Conservation (phyloP, 2,113 vertebrate genomes). For the Sakesphorus luctuosus region DNA sequence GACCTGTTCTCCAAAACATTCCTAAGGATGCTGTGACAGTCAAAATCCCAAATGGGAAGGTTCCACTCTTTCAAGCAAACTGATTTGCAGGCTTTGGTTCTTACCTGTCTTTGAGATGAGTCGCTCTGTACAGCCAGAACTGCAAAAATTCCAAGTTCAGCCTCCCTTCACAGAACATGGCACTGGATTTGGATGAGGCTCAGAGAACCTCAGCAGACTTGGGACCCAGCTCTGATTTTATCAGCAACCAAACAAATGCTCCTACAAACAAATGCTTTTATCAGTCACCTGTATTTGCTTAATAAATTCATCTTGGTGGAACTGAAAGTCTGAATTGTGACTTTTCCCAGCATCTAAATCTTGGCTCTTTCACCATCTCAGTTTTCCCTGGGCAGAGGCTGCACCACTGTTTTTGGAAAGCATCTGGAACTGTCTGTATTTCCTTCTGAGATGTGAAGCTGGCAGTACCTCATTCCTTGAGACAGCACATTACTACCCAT, state of each 20-base stretch:
- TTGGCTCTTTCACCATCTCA: background rate
- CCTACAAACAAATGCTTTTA: background rate
- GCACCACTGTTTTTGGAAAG: background rate
- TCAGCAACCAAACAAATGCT: background rate
- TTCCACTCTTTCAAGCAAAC: background rate
- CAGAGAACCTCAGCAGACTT: background rate
- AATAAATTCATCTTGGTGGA: background rate
- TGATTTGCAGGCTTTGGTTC: background rate
- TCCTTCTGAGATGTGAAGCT: background rate
- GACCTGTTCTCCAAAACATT: background rate
- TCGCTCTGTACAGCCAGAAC: fast-evolving
- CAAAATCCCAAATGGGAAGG: background rate
- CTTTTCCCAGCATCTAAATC: background rate
- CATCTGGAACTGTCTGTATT: background rate
- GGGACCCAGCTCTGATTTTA: background rate
- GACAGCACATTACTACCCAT: background rate
- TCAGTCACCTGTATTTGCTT: background rate
- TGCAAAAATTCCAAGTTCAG: too few species aligned
- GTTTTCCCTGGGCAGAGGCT: background rate
- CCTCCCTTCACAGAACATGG: fast-evolving
- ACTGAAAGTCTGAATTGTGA: fast-evolving
- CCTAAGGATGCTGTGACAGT: background rate
- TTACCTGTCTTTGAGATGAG: background rate
- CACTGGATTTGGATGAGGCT: background rate
- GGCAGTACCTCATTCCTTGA: background rate